A percentile compares a stretch with the other conserved stretches of the same genome.
These are phyloP conservation scores for Papilio polyxenes DNA, from an alignment of 1,140 invertebrate species.

Conservation along the genomic window DNA sequence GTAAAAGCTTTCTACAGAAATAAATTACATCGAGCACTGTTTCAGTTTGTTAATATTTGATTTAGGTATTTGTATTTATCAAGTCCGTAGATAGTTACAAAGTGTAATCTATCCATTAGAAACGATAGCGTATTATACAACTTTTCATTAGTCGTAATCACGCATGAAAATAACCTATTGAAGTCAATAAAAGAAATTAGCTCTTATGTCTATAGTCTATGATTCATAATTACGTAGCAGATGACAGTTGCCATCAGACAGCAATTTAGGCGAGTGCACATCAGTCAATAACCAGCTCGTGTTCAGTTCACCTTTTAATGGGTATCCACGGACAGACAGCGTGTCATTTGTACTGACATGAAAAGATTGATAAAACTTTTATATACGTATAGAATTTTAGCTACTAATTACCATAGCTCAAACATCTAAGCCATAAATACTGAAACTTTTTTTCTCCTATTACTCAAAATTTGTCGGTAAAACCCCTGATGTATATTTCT, in stretches of 20 bases:
- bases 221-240: not conserved
- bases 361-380: not conserved
- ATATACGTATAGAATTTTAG: not conserved
- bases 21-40: not conserved
- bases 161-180: not conserved
- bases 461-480: no score
- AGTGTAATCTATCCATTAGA: not conserved
- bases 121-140: not conserved
- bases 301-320: not conserved
- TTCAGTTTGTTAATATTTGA: not conserved
- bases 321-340: not conserved
- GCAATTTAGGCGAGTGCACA: constrained; percentile 19
- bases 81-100: not conserved
- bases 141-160: not conserved
- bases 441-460: no score
- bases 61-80: not conserved
- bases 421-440: no score
- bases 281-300: constrained; percentile 17
- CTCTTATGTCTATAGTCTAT: not conserved
- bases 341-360: not conserved
- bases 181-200: not conserved
- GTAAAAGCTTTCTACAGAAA: no score
- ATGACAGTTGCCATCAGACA: not conserved
- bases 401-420: no score
- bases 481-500: no score